Evolutionary conservation across 2,888 invertebrate genomes (phyloP).

Genomic region (Tetragonisca angustula): DNA sequence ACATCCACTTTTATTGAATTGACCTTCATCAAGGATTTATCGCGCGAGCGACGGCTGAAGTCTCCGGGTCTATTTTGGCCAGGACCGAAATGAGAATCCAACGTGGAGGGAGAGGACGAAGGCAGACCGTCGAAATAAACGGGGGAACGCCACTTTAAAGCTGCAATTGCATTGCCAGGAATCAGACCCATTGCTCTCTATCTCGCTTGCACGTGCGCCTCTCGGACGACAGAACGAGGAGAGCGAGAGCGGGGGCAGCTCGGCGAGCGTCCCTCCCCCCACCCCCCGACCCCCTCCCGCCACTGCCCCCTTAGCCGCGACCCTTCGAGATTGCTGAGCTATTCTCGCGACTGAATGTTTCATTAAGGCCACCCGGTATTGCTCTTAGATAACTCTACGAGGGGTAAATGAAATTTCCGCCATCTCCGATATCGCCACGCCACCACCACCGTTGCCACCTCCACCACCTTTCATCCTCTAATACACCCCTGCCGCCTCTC

Average conservation of each 20-base stretch:
- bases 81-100: slow-evolving; percentile 69
- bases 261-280: slow-evolving; percentile 49
- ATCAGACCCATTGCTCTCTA: slow-evolving; percentile 81
- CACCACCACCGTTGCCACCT: slow-evolving; percentile 54
- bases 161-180: slow-evolving; percentile 84
- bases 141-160: slow-evolving; percentile 83
- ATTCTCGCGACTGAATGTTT: slow-evolving; percentile 84
- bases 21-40: slow-evolving; percentile 67
- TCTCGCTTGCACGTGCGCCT: slow-evolving; percentile 41
- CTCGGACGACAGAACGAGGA: slow-evolving; percentile 63
- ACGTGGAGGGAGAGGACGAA: slow-evolving; percentile 56
- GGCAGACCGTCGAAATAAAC: slow-evolving; percentile 82
- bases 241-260: slow-evolving; percentile 57
- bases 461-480: slow-evolving; percentile 56
- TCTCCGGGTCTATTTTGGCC: slow-evolving; percentile 64
- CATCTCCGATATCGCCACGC: slow-evolving; percentile 83
- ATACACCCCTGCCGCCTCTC: slow-evolving; percentile 48
- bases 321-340: slow-evolving; percentile 84
- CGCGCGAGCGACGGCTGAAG: slow-evolving; percentile 57
- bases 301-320: slow-evolving; percentile 66
- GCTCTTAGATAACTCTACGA: slow-evolving; percentile 84
- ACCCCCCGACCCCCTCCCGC: slow-evolving; percentile 23
- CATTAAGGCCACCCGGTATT: slow-evolving; percentile 84
- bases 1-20: slow-evolving; percentile 61
- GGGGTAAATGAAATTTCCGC: slow-evolving; percentile 84